These are phyloP conservation scores for Petroica traversi DNA, from an alignment of 2,113 vertebrate genomes.

Conservation along the genomic window DNA sequence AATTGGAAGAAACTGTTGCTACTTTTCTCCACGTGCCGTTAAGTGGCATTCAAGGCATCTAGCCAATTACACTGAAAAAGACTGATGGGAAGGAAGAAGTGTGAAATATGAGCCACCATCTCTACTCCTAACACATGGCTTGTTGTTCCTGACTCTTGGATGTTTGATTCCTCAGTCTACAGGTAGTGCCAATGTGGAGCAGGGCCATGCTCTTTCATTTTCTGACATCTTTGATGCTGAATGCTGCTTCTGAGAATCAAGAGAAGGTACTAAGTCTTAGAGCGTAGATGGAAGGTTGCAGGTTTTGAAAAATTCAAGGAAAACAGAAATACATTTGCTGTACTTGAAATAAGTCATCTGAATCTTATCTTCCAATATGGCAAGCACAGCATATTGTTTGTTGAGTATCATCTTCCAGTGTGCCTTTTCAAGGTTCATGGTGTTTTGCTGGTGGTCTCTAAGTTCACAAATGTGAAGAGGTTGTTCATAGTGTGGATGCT, in stretches of 20 bases:
- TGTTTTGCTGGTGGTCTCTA: not conserved
- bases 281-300: not conserved
- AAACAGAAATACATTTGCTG: not conserved
- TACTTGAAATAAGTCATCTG: not conserved
- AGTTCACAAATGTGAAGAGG: not conserved
- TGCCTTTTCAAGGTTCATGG: not conserved
- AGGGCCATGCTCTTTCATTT: not conserved
- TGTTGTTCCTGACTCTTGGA: not conserved
- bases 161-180: not conserved
- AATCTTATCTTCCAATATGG: not conserved
- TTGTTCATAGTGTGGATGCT: not conserved
- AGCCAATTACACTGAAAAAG: conserved; percentile 33
- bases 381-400: not conserved
- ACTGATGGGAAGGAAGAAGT: not conserved
- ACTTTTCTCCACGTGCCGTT: conserved; percentile 13
- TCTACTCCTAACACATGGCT: not conserved
- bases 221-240: not conserved
- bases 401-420: not conserved
- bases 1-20: conserved; percentile 19
- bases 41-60: not conserved
- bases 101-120: not conserved
- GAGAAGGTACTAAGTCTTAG: not conserved
- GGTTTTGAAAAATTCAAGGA: not conserved
- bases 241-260: not conserved
- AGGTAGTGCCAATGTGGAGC: not conserved